A percentile compares a stretch with the other conserved stretches of the same genome.
phyloP scores from a whole-genome alignment of 2,113 vertebrate species.

The Echinops telfairi region DNA sequence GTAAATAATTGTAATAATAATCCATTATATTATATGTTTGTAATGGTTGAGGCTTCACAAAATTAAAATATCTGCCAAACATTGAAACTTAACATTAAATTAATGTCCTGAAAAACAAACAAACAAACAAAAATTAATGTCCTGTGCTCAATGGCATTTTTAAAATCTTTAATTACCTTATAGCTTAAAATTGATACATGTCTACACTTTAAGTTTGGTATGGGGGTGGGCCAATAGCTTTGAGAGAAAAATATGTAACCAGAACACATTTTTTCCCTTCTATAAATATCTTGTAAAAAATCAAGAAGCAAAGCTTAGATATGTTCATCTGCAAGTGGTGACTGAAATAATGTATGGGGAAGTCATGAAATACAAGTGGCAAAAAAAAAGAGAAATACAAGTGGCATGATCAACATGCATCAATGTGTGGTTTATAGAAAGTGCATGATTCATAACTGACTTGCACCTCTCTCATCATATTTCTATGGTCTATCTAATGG shows the following conservation, averaged over 20 bases:
- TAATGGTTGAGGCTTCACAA: neutral
- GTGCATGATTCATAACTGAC: neutral
- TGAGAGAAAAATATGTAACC: neutral
- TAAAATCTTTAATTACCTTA: neutral
- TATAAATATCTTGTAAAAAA: neutral
- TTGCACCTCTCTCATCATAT: neutral
- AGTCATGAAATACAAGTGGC: neutral
- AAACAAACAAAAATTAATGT: conserved; percentile 5
- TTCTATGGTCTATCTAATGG: neutral
- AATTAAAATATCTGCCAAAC: conserved; percentile 44
- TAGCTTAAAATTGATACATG: neutral
- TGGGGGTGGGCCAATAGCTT: neutral
- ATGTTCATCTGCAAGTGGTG: neutral
- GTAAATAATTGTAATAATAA: conserved; percentile 47
- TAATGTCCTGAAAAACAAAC: neutral
- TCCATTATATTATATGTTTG: neutral
- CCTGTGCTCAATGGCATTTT: neutral
- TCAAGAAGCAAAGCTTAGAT: neutral
- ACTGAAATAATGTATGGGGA: neutral
- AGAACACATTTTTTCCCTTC: neutral
- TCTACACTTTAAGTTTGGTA: neutral
- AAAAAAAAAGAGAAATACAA: neutral
- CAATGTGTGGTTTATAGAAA: neutral
- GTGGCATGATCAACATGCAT: neutral
- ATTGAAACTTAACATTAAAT: conserved; percentile 18